A percentile compares a stretch with the other conserved stretches of the same genome.
Evolutionary conservation across 2,888 invertebrate genomes (phyloP).

Genomic region (Mesochorus sp.): DNA sequence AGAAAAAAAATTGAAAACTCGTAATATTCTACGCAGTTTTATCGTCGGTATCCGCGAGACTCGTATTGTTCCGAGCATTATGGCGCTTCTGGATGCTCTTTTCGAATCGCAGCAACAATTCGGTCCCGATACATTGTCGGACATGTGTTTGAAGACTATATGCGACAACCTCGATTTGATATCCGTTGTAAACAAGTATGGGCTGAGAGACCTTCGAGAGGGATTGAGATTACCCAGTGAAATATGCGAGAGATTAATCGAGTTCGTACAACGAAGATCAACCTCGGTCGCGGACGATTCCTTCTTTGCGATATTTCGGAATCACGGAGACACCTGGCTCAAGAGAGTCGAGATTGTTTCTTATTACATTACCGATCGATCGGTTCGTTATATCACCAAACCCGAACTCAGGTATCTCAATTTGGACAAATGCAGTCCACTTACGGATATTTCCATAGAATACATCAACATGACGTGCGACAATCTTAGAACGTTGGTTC

Average conservation of each 20-base stretch:
- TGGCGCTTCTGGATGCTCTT: conserved; percentile 76
- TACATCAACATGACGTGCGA: conserved; percentile 87
- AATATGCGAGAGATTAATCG: conserved; percentile 88
- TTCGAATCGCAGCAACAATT: conserved; percentile 73
- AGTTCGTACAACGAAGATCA: conserved; percentile 83
- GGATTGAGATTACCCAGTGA: conserved; percentile 87
- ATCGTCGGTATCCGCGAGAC: neutral
- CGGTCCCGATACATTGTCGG: conserved; percentile 85
- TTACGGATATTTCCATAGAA: conserved; percentile 86
- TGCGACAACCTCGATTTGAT: conserved; percentile 86
- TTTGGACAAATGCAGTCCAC: conserved; percentile 88
- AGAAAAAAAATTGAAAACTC: too few relatives aligned
- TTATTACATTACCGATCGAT: conserved; percentile 88
- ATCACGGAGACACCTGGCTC: conserved; percentile 87
- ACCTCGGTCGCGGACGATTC: conserved; percentile 85
- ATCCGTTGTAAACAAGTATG: conserved; percentile 74
- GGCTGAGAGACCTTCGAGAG: conserved; percentile 82
- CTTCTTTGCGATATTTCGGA: conserved; percentile 88
- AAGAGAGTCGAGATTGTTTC: conserved; percentile 88
- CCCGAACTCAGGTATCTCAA: conserved; percentile 90
- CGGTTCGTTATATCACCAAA: conserved; percentile 87
- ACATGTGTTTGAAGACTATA: conserved; percentile 86
- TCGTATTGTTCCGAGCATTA: conserved; percentile 55
- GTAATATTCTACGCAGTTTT: too few relatives aligned
- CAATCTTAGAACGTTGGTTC: conserved; percentile 87